Base-by-base conservation (phyloP, 2,113 vertebrate genomes). In the Takifugu flavidus region DNA sequence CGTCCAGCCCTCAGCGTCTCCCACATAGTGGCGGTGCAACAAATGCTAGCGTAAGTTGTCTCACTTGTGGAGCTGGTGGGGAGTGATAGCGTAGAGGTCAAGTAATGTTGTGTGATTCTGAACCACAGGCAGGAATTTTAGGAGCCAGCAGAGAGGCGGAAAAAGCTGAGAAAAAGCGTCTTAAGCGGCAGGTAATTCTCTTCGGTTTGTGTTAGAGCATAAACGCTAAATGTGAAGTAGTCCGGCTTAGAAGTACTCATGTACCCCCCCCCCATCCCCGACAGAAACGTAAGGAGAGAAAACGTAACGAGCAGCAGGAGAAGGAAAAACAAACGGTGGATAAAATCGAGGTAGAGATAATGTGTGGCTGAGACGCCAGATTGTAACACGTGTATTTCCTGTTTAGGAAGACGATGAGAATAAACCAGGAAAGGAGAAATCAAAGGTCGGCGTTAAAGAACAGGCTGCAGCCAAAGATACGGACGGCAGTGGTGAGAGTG, bases 241-340 rank as follows among this genome's bases (percentile, higher is more conserved):
- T 4, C 1, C 13, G 15, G 13, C 13, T 61, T 3, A 44, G 29
- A 4, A 4, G 7, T 31, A 3, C 29, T 31, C 29, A 6, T 39
- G 34, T 20, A 20, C 20, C 20, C 20, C 20, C n/a, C 20, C 20
- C 20, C 20, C 20, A 20, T 39, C 8, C 34, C 42, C n/a, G 20
- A 64, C 68, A 89, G 87, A 88, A 80, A 62, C 83, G 65, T 47
- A 91, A 85, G 67, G 75, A 84, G 50, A 77, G 71, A 34, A 88
- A 72, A 56, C 76, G 43, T 0, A 68, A 47, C 3, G 75, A 88
- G 63, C 84, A 86, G 71, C 31, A 73, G 51, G 70, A 77, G 29
- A 87, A 75, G 56, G 77, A 76, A 43, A 74, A 87, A 45, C 57
- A 49, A 13, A 80, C 78, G n/a, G 28, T 46, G 1, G 2, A 7